Base-by-base conservation (phyloP, 2,888 invertebrate genomes). In the Slavum lentiscoides region DNA sequence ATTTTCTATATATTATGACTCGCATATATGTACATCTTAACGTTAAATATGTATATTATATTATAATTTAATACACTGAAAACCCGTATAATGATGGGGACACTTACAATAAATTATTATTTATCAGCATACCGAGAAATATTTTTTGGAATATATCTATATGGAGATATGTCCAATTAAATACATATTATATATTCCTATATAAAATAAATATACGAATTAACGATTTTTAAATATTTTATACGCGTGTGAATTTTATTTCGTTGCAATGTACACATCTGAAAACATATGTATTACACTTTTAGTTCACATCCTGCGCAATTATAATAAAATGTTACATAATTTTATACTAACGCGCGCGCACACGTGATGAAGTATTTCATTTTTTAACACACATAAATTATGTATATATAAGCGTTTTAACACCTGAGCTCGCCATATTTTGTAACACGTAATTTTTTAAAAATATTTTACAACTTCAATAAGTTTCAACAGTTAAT, bases 171-270 rank as follows among this genome's bases (percentile, higher is more conserved):
- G 66, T 30, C 4, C 49, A n/a, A 37, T 37, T 39, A 19, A 74
- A 8, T 66, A n/a, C n/a, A 49, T 53, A 74, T 5, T 19, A 39
- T 7, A 23, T 11, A 23, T 62, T 49, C 11, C 3, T 11, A 49
- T 11, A 49, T 13, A 13, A 49, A 11, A 49, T 11, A 49, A 13
- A 49, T 49, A 49, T 15, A 15, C 9, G 30, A 64, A 74, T n/a
- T 64, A 9, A 64, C 17, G 6, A 72, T 43, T 61, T 23, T 61
- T 15, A 7, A 58, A 58, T 61, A 9, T 49, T 19, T 43, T 58
- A 55, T 75, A 58, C 17, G 6, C 43, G 19, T 58, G 43, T 55
- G 43, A 72, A 72, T 39, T 30, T 30, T 30, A 58, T 66, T 67
- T 30, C 4, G 30, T n/a, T 39, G 21, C 39, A n/a, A 11, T n/a